Base-by-base conservation (phyloP, 2,113 vertebrate genomes). In the Vulpes lagopus region DNA sequence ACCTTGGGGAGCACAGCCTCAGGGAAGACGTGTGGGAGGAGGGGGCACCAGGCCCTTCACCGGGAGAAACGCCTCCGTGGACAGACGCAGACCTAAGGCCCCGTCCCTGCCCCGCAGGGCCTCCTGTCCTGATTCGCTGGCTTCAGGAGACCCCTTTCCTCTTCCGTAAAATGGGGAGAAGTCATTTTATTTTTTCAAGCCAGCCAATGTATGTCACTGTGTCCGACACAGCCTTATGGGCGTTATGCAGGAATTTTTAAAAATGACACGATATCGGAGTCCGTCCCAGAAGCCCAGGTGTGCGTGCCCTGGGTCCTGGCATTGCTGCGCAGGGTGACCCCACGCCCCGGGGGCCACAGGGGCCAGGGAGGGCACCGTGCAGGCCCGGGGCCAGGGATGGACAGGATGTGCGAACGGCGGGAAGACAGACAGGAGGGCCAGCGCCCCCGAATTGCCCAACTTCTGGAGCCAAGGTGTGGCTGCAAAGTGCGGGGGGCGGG, bases 401-500 rank as follows among this genome's bases (percentile, higher is more conserved):
- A 64, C 95, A 83, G 91, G 85, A 60, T 71, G 38, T 53, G 62
- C 35, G 27, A 76, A 76, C 51, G 81, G 35, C 69, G 91, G 91
- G 93, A 82, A 43, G 55, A 65, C 17, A 11, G 38, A 93, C 35
- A 84, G 10, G 8, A 27, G 74, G 23, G 49, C 35, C 92, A 53
- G 62, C 20, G 1, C 0, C 3, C 2, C 10, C 0, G 6, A n/a
- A 59, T 81, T 93, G 3, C 10, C 0, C 4, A n/a, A 59, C 85
- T 93, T 88, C 62, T 38, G 4, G 3, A 35, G 51, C 11, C 57
- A 60, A 59, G 53, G 71, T 62, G 11, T 73, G 53, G 81, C 67
- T 86, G 67, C 23, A 0, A 38, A 7, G 17, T 27, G n/a, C 2
- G 4, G 1, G 14, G 55, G 64, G 8, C 8, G 16, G 0, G 6